Evolutionary conservation across 2,113 vertebrate genomes (phyloP).

Genomic region (Mesembrinibis cayennensis): DNA sequence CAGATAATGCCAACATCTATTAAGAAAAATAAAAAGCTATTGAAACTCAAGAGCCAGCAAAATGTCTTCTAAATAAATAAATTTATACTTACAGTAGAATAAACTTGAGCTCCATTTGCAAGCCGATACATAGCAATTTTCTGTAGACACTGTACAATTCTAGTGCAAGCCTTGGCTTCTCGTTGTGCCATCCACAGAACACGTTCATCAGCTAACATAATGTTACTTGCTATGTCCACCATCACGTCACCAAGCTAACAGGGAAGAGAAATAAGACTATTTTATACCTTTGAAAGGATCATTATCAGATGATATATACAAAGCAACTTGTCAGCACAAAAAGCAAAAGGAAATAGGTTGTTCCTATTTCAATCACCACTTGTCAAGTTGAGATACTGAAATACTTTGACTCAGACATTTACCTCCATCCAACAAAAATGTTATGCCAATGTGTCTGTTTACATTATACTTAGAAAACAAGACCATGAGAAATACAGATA

Average conservation of each 20-base stretch:
- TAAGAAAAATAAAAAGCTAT: constrained; percentile 16
- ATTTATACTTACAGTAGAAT: constrained; percentile 82
- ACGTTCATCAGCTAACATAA: constrained; percentile 93
- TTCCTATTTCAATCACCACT: background rate
- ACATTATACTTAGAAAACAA: background rate
- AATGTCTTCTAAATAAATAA: background rate
- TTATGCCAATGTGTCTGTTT: background rate
- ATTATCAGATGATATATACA: background rate
- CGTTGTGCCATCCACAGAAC: constrained; percentile 93
- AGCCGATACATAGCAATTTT: constrained; percentile 85
- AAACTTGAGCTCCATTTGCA: constrained; percentile 85
- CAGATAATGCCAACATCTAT: background rate
- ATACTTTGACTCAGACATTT: background rate
- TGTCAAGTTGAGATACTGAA: background rate
- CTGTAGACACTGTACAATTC: constrained; percentile 90
- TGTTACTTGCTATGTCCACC: constrained; percentile 95
- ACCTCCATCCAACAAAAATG: background rate
- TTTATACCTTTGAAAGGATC: background rate
- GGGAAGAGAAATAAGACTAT: background rate
- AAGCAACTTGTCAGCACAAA: background rate
- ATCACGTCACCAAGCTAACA: constrained; percentile 92
- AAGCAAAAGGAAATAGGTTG: background rate
- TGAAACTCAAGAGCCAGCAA: background rate
- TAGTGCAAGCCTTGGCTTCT: constrained; percentile 89
- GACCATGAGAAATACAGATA: background rate